Evolutionary conservation across 2,113 vertebrate genomes (phyloP), one percentile per base, ranked within the genome.

Genomic region (Corydoras maculifer): DNA sequence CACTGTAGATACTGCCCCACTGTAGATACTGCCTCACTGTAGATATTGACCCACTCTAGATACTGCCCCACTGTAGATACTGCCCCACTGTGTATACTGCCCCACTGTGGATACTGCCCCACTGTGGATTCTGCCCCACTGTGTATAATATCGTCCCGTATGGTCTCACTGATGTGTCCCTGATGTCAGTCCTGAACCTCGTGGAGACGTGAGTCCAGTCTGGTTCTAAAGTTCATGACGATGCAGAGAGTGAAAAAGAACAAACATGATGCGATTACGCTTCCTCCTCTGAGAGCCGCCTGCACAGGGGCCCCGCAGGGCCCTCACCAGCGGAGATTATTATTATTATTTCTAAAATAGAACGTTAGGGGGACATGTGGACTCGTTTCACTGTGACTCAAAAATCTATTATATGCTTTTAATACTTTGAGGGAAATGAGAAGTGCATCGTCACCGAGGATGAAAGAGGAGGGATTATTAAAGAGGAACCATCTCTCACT

Each of bases 341-440:
- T 43, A 2, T 2, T 43, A 43, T 43, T 43, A 43, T 1, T 43
- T 43, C 7, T 43, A 43, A 43, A 43, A 43, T 43, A 43, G 35
- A 43, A 43, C 7, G 35, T 8, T 25, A 25, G 7, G 35, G 35
- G 35, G 35, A 43, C 35, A 43, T 43, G 13, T 10, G 9, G 51
- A 9, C 9, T 53, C 53, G n/a, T 54, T 54, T 14, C 51, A 51
- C 4, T 10, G 29, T 62, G n/a, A 18, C 49, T 25, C 1, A 32
- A 54, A 31, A 55, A 64, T 14, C 32, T 51, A 43, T 25, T 18
- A 12, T 43, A 12, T 10, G 53, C 70, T 58, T 30, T 64, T 72
- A 72, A 64, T 64, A 58, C 32, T 7, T 30, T 25, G 9, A 65
- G 14, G 53, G 29, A 65, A 54, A 50, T 49, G 51, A 63, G 61